Conservation (phyloP, 2,113 vertebrate genomes). For the Plecturocebus donacophilus region DNA sequence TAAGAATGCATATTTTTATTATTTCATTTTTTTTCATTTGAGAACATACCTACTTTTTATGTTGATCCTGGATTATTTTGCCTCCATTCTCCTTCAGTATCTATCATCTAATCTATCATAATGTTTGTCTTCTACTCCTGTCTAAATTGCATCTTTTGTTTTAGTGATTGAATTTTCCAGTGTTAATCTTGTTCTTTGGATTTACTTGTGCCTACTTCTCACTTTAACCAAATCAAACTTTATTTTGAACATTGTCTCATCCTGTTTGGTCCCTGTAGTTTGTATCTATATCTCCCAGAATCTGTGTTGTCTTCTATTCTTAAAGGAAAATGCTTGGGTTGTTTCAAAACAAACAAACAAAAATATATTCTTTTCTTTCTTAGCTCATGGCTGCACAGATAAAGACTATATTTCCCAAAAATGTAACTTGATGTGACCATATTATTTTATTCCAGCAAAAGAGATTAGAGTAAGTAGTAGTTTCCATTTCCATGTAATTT, state of each 20-base stretch:
- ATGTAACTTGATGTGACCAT: not conserved
- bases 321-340: not conserved
- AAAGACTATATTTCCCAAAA: not conserved
- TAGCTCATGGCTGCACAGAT: not conserved
- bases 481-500: not conserved
- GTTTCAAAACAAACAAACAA: not conserved
- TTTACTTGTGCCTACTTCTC: not conserved
- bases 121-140: not conserved
- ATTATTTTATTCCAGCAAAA: not conserved
- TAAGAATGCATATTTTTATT: not conserved
- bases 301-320: not conserved
- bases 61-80: not conserved
- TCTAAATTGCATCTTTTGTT: not conserved
- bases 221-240: not conserved
- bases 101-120: not conserved
- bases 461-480: not conserved
- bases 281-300: not conserved
- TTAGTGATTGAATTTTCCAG: not conserved
- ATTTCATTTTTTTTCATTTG: not conserved
- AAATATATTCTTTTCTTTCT: not conserved
- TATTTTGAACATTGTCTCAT: not conserved
- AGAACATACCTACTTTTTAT: not conserved
- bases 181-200: not conserved
- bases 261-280: not conserved
- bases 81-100: not conserved